Conservation (phyloP, 1,140 invertebrate species). For the Ganaspis sp. region DNA sequence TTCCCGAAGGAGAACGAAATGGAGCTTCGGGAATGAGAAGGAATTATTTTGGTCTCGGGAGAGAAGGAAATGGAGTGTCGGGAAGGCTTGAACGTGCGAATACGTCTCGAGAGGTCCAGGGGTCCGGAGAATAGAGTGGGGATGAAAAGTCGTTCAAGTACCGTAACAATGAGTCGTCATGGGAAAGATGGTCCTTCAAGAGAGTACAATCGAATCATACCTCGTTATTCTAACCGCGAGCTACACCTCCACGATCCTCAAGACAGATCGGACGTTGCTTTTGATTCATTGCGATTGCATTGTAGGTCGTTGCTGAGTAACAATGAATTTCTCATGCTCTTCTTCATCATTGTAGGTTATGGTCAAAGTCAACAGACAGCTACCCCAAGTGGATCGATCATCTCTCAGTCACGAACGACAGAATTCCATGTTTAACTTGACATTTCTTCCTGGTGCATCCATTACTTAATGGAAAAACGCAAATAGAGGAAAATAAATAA, state of each 20-base stretch:
- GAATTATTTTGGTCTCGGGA: no score
- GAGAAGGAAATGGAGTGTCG: no score
- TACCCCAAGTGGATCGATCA: constrained; percentile 16
- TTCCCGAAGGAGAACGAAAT: no score
- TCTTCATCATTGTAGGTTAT: constrained; percentile 11
- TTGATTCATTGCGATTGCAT: constrained; percentile 24
- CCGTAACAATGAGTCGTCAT: constrained; percentile 47
- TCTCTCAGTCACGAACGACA: constrained; percentile 18
- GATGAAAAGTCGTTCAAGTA: constrained; percentile 46
- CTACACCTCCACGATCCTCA: constrained; percentile 33
- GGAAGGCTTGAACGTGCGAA: no score
- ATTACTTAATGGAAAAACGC: background rate
- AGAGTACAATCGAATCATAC: constrained; percentile 35
- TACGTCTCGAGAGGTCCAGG: background rate
- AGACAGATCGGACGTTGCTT: constrained; percentile 31
- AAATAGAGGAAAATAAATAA: background rate
- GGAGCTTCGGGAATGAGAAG: no score
- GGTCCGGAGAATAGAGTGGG: background rate
- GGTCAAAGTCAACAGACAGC: constrained; percentile 1
- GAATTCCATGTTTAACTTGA: constrained; percentile 12
- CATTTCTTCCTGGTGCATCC: background rate
- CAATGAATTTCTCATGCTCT: constrained; percentile 13
- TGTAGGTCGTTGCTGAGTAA: constrained; percentile 5
- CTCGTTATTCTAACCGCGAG: background rate
- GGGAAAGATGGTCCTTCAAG: constrained; percentile 41